A percentile compares a stretch with the other conserved stretches of the same genome.
phyloP scores from a whole-genome alignment of 2,113 vertebrate species.

The Thunnus maccoyii region DNA sequence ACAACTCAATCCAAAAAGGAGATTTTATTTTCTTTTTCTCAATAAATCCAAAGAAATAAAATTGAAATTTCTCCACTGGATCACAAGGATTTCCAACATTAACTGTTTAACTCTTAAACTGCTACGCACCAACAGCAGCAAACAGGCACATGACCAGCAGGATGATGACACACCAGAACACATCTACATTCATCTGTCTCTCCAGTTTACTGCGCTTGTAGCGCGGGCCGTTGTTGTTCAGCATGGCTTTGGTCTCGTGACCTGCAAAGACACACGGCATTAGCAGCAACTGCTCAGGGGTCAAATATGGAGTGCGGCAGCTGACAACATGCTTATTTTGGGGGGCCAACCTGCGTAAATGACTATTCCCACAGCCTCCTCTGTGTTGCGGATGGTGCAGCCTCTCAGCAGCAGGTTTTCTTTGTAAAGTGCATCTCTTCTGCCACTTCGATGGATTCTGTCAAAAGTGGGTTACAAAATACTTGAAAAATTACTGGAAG shows the following conservation, averaged over 20 bases:
- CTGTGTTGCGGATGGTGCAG: constrained; percentile 96
- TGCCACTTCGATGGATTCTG: constrained; percentile 90
- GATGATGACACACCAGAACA: constrained; percentile 98
- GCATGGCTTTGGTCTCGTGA: constrained; percentile 97
- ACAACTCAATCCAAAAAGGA: background rate
- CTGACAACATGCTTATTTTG: background rate
- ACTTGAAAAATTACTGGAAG: background rate
- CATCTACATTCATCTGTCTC: constrained; percentile 95
- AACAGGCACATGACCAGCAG: constrained; percentile 95
- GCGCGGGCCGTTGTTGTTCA: constrained; percentile 97
- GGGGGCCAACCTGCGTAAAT: constrained; percentile 92
- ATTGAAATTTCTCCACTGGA: background rate
- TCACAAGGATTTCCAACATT: background rate
- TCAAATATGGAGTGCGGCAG: background rate
- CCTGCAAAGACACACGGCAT: constrained; percentile 80
- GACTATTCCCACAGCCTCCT: constrained; percentile 95
- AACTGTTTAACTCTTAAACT: background rate
- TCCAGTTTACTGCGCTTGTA: constrained; percentile 98
- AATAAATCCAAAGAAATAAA: background rate
- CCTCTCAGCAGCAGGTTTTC: constrained; percentile 96
- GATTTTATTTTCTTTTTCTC: background rate
- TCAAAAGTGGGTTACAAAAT: background rate
- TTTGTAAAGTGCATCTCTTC: constrained; percentile 91
- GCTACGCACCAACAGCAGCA: constrained; percentile 91
- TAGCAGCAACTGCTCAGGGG: constrained; percentile 9